Evolutionary conservation across 2,888 invertebrate genomes (phyloP).

Genomic region (Drosophila lutescens): DNA sequence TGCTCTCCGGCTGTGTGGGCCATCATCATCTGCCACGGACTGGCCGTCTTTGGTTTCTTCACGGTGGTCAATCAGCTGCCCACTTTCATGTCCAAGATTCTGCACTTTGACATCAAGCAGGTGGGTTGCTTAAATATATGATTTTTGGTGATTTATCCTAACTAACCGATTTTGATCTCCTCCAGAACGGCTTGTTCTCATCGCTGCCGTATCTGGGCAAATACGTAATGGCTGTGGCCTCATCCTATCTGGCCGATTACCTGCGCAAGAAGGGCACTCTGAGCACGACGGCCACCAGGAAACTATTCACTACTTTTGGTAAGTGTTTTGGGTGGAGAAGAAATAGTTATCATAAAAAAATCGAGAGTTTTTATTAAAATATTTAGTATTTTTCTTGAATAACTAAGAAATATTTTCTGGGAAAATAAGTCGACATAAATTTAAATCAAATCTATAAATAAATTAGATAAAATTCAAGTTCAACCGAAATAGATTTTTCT

Average conservation of each 20-base stretch:
- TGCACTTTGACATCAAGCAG: conserved; percentile 91
- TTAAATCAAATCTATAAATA: neutral
- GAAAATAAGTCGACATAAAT: neutral
- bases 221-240: conserved; percentile 91
- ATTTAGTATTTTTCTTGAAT: neutral
- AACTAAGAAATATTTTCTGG: neutral
- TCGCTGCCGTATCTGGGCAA: conserved; percentile 95
- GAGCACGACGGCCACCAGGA: conserved; percentile 90
- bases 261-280: conserved; percentile 88
- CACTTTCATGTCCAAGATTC: conserved; percentile 92
- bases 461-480: conserved; percentile 4
- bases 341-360: neutral
- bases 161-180: conserved; percentile 34
- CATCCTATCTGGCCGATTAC: conserved; percentile 90
- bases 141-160: neutral
- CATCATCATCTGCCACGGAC: conserved; percentile 92
- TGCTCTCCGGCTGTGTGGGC: conserved; percentile 93
- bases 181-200: conserved; percentile 92
- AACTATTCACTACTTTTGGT: conserved; percentile 88
- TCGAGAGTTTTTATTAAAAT: too few species aligned
- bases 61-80: conserved; percentile 95
- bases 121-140: conserved; percentile 81
- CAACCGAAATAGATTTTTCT: neutral
- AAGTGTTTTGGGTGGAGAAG: conserved; percentile 55
- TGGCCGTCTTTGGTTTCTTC: conserved; percentile 94